Evolutionary conservation across 2,888 invertebrate genomes (phyloP).

Genomic region (Amaurobius ferox): DNA sequence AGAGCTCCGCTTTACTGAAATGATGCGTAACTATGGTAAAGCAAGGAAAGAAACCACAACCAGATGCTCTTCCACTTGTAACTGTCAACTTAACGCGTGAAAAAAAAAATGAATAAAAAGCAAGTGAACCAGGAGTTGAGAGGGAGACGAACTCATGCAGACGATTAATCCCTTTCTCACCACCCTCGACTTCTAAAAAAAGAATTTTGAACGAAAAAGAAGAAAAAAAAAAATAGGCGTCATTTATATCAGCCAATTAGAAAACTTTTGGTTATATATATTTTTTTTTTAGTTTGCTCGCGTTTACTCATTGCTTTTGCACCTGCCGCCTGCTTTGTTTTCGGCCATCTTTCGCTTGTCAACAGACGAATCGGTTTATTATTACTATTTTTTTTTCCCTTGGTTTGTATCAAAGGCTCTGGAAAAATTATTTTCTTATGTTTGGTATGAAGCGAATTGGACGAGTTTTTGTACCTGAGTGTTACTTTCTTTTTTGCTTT

Average conservation of each 20-base stretch:
- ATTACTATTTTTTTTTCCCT: neutral
- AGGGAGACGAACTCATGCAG: neutral
- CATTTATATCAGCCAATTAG: constrained; percentile 12
- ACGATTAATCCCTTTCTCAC: constrained; percentile 1
- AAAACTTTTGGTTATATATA: neutral
- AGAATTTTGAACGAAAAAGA: neutral
- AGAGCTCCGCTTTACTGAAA: neutral
- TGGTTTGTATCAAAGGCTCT: too few relatives aligned
- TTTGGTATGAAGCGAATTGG: too few relatives aligned
- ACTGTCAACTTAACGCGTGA: neutral
- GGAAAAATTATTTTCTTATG: too few relatives aligned
- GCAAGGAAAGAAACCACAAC: neutral
- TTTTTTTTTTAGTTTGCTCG: neutral
- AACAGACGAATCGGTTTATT: neutral
- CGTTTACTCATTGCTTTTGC: neutral
- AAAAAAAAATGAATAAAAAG: neutral
- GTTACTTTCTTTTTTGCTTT: too few relatives aligned
- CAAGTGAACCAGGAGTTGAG: neutral
- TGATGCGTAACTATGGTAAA: neutral
- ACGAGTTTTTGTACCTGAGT: too few relatives aligned
- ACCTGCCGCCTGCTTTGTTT: constrained; percentile 15
- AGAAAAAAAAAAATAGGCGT: neutral
- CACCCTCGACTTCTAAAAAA: neutral
- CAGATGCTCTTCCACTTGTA: constrained; percentile 12
- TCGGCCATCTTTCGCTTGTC: constrained; percentile 6